Evolutionary conservation across 2,797 vertebrate genomes (phyloP).

Genomic region (Ibycter americanus): DNA sequence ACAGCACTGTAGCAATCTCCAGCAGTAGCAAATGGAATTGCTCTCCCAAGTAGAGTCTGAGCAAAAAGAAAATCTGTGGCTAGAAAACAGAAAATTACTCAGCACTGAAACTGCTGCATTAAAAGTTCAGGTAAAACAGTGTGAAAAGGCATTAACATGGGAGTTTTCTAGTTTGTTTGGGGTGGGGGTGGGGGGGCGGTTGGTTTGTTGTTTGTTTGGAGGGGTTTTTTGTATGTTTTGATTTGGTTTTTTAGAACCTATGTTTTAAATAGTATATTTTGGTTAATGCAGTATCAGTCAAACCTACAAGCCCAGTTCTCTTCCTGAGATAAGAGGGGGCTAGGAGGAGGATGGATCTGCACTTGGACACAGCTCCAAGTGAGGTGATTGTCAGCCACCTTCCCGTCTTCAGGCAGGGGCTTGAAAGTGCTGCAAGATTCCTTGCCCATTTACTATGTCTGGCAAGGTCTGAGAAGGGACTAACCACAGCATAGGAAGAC

Average conservation of each 20-base stretch:
- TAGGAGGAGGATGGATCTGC: neutral
- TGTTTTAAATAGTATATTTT: neutral
- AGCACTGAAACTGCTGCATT: neutral
- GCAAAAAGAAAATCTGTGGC: slow-evolving; percentile 93
- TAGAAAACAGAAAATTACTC: slow-evolving; percentile 72
- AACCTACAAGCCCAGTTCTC: neutral
- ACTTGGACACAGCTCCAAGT: neutral
- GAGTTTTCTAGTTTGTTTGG: neutral
- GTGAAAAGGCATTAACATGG: neutral
- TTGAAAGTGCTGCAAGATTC: neutral
- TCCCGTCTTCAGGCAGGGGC: neutral
- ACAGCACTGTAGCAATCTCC: slow-evolving; percentile 97
- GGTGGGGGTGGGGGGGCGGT: accelerated
- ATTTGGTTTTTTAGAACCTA: neutral
- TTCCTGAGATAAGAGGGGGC: neutral
- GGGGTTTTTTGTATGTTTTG: neutral
- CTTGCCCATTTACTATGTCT: neutral
- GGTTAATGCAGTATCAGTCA: neutral
- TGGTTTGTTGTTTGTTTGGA: neutral
- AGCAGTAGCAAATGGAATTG: slow-evolving; percentile 92
- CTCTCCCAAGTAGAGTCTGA: slow-evolving; percentile 84
- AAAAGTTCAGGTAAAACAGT: neutral
- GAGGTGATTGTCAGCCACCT: neutral
- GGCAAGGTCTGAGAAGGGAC: neutral
- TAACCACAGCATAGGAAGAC: neutral